Base-by-base conservation (phyloP, 1,140 invertebrate species). In the Adelges cooleyi region DNA sequence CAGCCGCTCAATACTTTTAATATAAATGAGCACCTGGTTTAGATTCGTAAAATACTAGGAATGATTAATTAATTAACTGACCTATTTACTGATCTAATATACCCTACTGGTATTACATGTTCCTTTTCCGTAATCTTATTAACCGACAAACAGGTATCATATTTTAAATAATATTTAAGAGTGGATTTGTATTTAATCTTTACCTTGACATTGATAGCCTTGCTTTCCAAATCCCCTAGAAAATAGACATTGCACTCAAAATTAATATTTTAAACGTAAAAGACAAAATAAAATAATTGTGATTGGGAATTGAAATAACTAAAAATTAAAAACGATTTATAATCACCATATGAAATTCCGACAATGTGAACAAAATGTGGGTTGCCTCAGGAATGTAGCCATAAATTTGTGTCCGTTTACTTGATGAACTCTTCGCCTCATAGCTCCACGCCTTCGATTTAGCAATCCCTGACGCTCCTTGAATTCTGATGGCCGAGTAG, bases 131-230 rank as follows among this genome's bases (percentile, higher is more conserved):
- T n/a, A n/a, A n/a, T n/a, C n/a, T n/a, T n/a, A n/a, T n/a, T n/a
- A n/a, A n/a, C n/a, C n/a, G n/a, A n/a, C n/a, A n/a, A n/a, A n/a
- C n/a, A n/a, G n/a, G n/a, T n/a, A n/a, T n/a, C n/a, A n/a, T n/a
- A n/a, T n/a, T n/a, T n/a, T n/a, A n/a, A n/a, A n/a, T n/a, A n/a
- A n/a, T n/a, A n/a, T n/a, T n/a, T n/a, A n/a, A n/a, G n/a, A n/a
- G n/a, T n/a, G n/a, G n/a, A n/a, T 42, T 15, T 20, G 11, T 18
- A 50, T 27, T 6, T 5, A 51, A 15, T 3, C 23, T 78, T 82
- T 85, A 95, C 92, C 93, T 95, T 99, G 96, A 84, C 96, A 99
- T 78, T 99, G 96, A 84, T 99, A 99, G 75, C 95, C 96, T 84
- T 99, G 96, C 80, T 97, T 97, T 74, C 94, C 91, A 73, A 97